Base-by-base conservation (phyloP, 2,888 invertebrate genomes). In the Ophion costatus region DNA sequence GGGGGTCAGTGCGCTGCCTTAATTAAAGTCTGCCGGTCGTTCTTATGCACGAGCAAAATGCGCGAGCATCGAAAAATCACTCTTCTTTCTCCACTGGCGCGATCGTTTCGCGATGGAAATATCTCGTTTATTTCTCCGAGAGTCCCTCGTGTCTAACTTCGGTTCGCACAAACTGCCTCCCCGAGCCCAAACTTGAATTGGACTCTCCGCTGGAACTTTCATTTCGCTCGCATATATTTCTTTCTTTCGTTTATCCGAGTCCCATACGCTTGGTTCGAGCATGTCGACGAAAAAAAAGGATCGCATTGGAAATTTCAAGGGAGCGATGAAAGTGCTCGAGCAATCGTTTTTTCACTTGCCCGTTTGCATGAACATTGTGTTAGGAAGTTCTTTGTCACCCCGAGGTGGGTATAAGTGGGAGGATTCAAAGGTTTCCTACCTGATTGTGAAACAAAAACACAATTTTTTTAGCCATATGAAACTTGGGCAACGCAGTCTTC, bases 1-100 rank as follows among this genome's bases (percentile, higher is more conserved):
- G 85, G 88, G 88, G 89, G 88, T 90, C 89, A 89, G 87, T 86
- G 84, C 88, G 80, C 88, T 87, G 90, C 89, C 91, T 92, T 92
- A 91, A 92, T 92, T 91, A 91, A 92, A 92, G 90, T 89, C 88
- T 89, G 56, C 59, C 64, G 77, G 69, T 80, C 64, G 69, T 70
- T 77, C 69, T 38, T 70, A 57, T 56, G 51, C 56, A 45, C 22
- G 74, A 78, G 33, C 29, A 45, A 73, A 59, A 73, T 78, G 57
- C n/a, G 45, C 20, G 64, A 66, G 71, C 59, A 66, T 64, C 66
- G 45, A 64, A 83, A 33, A 42, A 63, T 22, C 45, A 24, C 51
- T 56, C 29, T 56, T 73, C 45, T 42, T 76, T 74, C 38, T 74
- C 14, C 63, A 45, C 29, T 63, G 38, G 66, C 59, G 24, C 51